A percentile compares a stretch with the other conserved stretches of the same genome.
These are phyloP conservation scores for Maccullochella peelii DNA, from an alignment of 2,113 vertebrate species.

Conservation along the genomic window DNA sequence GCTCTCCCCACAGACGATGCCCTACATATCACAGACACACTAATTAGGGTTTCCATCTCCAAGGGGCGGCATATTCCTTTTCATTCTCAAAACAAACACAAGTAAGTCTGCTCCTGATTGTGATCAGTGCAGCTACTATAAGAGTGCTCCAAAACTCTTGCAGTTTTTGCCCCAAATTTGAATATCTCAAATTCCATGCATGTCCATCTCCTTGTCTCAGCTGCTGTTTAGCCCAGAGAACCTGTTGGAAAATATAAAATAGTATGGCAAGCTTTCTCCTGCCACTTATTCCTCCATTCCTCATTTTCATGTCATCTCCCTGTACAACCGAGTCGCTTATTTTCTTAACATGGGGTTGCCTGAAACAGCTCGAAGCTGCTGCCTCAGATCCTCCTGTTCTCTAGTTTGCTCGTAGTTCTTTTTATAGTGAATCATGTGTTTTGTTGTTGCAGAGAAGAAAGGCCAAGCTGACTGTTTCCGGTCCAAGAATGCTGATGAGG, in stretches of 20 bases:
- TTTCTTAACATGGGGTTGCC: neutral
- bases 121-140: conserved; percentile 22
- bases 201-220: neutral
- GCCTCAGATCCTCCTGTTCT: neutral
- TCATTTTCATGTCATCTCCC: conserved; percentile 8
- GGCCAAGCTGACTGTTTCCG: conserved; percentile 75
- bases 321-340: neutral
- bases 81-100: conserved; percentile 65
- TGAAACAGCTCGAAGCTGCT: conserved; percentile 29
- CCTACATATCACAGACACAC: conserved; percentile 71
- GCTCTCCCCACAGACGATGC: conserved; percentile 59
- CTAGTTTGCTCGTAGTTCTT: neutral
- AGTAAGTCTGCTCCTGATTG: conserved; percentile 36
- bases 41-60: conserved; percentile 68
- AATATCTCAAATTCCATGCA: neutral
- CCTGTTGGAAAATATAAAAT: neutral
- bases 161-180: neutral
- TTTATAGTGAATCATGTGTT: neutral
- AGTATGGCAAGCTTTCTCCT: neutral
- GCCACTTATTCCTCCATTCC: neutral
- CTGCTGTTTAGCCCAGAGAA: neutral
- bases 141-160: neutral
- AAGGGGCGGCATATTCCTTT: conserved; percentile 40
- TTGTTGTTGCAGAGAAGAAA: conserved; percentile 77
- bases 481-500: conserved; percentile 73